Evolutionary conservation across 2,797 vertebrate genomes (phyloP).

Genomic region (Siniperca obscura): DNA sequence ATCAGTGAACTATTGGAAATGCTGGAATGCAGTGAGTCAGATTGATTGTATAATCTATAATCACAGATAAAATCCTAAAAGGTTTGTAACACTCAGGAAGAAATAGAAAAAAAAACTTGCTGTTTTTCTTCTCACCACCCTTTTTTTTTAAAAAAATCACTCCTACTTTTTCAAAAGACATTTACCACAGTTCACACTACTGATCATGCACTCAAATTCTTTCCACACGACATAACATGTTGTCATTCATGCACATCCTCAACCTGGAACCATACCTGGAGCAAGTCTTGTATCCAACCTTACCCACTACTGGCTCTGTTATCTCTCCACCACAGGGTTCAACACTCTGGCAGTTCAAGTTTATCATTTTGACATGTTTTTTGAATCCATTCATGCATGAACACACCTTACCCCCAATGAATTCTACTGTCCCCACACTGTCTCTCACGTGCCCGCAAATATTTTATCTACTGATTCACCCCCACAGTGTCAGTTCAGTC

Average conservation of each 20-base stretch:
- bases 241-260: constrained; percentile 46
- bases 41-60: background rate
- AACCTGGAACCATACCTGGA: constrained; percentile 45
- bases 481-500: constrained; percentile 20
- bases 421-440: constrained; percentile 21
- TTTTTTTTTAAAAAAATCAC: background rate
- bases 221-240: constrained; percentile 45
- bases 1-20: background rate
- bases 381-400: constrained; percentile 39
- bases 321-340: constrained; percentile 56
- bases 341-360: constrained; percentile 47
- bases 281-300: constrained; percentile 27
- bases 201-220: constrained; percentile 31
- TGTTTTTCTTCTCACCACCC: background rate
- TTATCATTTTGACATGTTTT: constrained; percentile 61
- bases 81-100: background rate
- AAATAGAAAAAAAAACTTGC: background rate
- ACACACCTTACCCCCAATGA: constrained; percentile 18
- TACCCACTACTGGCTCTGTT: constrained; percentile 36
- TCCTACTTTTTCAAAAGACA: constrained; percentile 13
- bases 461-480: constrained; percentile 21
- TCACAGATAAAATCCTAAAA: background rate
- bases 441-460: constrained; percentile 23
- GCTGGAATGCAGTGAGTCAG: background rate
- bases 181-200: constrained; percentile 34